A percentile compares a stretch with the other conserved stretches of the same genome.
Conservation (phyloP, 2,113 vertebrate genomes). For the Potamarius usumacintae region DNA sequence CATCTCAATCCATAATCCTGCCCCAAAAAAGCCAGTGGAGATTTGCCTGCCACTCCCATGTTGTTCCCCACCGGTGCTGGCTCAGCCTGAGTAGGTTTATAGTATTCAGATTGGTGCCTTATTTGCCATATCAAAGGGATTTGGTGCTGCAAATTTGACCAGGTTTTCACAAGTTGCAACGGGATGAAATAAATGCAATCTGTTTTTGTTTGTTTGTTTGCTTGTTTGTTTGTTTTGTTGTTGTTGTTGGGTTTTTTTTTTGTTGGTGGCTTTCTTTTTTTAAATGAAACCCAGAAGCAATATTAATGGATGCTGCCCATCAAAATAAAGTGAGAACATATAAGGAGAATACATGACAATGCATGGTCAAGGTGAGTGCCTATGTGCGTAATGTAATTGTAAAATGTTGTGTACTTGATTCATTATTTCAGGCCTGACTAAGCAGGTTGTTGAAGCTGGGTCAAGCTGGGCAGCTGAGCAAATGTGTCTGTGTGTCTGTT, state of each 20-base stretch:
- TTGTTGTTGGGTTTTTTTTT: neutral
- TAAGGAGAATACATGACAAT: constrained; percentile 17
- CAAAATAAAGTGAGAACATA: neutral
- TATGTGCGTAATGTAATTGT: neutral
- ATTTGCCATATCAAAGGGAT: constrained; percentile 71
- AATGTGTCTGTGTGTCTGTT: neutral
- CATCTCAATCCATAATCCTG: constrained; percentile 80
- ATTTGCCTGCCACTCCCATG: constrained; percentile 77
- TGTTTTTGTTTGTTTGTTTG: neutral
- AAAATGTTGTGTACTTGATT: neutral
- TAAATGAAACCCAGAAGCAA: neutral
- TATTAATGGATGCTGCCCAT: neutral
- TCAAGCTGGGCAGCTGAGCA: constrained; percentile 13
- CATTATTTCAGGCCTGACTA: neutral
- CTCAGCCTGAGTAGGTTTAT: constrained; percentile 68
- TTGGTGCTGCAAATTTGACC: constrained; percentile 63
- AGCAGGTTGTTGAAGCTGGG: constrained; percentile 3
- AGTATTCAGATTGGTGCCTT: constrained; percentile 66
- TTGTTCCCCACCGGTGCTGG: constrained; percentile 69
- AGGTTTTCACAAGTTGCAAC: constrained; percentile 60
- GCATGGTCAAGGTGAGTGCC: constrained; percentile 51
- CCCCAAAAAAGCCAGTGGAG: constrained; percentile 71
- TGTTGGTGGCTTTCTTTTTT: neutral
- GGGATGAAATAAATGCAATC: constrained; percentile 52
- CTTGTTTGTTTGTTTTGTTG: neutral